Conservation (phyloP, 2,113 vertebrate genomes). For the Turnix velox region DNA sequence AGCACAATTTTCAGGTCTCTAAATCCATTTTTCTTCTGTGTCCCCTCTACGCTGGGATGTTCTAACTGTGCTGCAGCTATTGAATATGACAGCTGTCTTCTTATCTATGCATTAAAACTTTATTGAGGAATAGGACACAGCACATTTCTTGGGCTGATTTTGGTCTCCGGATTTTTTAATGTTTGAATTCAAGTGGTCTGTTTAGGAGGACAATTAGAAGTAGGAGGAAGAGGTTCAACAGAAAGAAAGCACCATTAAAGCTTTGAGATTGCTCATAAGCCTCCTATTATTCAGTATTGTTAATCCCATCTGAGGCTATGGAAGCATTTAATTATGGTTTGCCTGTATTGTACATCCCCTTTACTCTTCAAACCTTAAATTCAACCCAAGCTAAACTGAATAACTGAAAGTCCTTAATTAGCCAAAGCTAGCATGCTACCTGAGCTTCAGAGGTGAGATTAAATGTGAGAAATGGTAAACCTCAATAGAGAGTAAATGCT, state of each 20-base stretch:
- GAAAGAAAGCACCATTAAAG: not conserved
- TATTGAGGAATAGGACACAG: not conserved
- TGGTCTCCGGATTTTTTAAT: not conserved
- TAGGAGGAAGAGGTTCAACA: not conserved
- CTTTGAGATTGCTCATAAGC: not conserved
- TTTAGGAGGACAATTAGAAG: not conserved
- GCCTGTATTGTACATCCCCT: not conserved
- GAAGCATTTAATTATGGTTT: conserved; percentile 6
- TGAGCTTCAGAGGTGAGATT: not conserved
- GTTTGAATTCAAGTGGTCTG: not conserved
- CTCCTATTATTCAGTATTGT: not conserved
- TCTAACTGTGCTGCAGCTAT: accelerated
- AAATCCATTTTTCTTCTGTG: not conserved
- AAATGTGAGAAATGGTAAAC: not conserved
- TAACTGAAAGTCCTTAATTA: conserved; percentile 21
- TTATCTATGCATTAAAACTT: not conserved
- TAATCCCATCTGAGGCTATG: conserved; percentile 5
- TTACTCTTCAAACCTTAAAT: conserved; percentile 13
- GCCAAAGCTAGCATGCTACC: not conserved
- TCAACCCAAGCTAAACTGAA: not conserved
- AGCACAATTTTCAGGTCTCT: not conserved
- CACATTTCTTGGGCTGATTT: not conserved
- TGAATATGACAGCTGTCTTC: not conserved
- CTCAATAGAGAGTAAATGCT: not conserved
- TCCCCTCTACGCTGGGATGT: not conserved